Conservation (phyloP, 2,888 invertebrate genomes). For the Drosophila pseudotalamancana region DNA sequence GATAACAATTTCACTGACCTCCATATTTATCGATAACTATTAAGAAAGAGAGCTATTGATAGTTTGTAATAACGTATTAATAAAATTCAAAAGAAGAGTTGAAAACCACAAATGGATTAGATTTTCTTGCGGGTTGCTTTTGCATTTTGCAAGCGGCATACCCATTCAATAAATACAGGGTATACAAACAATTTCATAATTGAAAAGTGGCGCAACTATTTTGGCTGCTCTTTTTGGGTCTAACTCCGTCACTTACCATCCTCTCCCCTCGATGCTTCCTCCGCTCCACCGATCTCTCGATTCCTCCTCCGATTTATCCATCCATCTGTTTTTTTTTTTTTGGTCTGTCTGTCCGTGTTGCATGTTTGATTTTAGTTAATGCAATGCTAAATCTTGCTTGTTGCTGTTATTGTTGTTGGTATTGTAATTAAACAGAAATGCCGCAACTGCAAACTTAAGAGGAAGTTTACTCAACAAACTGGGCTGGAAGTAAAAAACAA, state of each 20-base stretch:
- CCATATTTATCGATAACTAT: too few species aligned
- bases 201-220: conserved; percentile 73
- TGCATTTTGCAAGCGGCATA: neutral
- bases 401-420: conserved; percentile 19
- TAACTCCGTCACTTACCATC: conserved; percentile 40
- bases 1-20: too few species aligned
- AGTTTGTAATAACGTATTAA: too few species aligned
- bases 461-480: conserved; percentile 49
- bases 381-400: conserved; percentile 64
- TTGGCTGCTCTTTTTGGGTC: conserved; percentile 57
- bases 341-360: conserved; percentile 50
- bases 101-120: too few species aligned
- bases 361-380: conserved; percentile 70
- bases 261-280: neutral
- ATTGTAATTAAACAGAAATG: conserved; percentile 44
- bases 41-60: too few species aligned
- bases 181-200: conserved; percentile 60
- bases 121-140: too few species aligned
- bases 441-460: conserved; percentile 40
- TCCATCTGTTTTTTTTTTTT: conserved; percentile 9
- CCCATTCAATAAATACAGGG: neutral
- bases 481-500: conserved; percentile 7
- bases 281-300: neutral
- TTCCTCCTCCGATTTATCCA: neutral
- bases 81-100: too few species aligned